These are phyloP conservation scores for Plectropomus leopardus DNA, from an alignment of 2,113 vertebrate species.

Conservation along the genomic window DNA sequence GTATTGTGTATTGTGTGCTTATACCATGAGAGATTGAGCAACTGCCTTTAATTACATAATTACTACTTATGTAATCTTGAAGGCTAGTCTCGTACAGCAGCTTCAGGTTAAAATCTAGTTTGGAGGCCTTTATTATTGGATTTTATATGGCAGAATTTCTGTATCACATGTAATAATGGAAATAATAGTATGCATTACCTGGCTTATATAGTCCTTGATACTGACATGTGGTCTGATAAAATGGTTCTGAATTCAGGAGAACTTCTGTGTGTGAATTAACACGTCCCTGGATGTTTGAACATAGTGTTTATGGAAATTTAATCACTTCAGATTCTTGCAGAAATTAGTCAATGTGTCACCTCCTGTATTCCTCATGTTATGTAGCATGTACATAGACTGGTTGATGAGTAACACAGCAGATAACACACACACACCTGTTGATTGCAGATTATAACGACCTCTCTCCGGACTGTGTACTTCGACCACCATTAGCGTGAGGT, in stretches of 20 bases:
- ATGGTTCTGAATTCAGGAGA: not conserved
- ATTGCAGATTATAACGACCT: not conserved
- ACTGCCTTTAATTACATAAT: no score
- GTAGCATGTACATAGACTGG: not conserved
- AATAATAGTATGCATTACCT: no score
- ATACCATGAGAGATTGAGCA: no score
- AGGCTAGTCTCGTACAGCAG: no score
- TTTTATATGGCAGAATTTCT: no score
- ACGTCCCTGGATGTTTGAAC: not conserved
- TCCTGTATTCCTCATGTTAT: not conserved
- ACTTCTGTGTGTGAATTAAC: not conserved
- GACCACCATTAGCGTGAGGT: not conserved
- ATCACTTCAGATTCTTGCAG: not conserved
- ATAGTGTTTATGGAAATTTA: not conserved
- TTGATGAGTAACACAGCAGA: constrained; percentile 20
- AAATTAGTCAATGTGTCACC: not conserved
- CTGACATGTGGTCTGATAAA: not conserved
- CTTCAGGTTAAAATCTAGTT: no score
- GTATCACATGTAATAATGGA: no score
- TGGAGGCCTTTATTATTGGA: no score
- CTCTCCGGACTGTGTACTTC: constrained; percentile 45
- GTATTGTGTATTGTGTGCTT: no score
- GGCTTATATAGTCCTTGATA: no score
- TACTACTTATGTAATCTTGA: no score
- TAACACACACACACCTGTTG: constrained; percentile 32